Base-by-base conservation (phyloP, 2,888 invertebrate species). In the Unio pictorum region DNA sequence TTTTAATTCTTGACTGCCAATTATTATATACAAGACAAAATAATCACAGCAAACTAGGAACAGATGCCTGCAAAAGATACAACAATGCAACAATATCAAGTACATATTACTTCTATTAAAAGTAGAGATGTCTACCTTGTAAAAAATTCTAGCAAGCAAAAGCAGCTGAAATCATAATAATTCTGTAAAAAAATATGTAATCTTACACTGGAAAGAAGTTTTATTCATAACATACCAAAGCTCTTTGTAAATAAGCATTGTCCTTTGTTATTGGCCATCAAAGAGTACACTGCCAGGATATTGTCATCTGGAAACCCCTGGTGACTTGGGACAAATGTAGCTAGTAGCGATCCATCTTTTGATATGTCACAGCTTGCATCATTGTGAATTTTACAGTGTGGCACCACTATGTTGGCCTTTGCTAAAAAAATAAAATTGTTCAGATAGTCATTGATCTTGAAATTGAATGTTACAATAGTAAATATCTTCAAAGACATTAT, bases 291-390 rank as follows among this genome's bases (percentile, higher is more conserved):
- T 66, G 95, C 95, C 94, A 95, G 92, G 90, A 94, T 93, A 74
- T 94, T 94, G 77, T 94, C 93, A 28, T 93, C 93, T 85, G 94
- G 91, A 63, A 94, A 92, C 57, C 93, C 93, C 11, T 94, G 80
- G 65, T 86, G 84, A 68, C 84, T 93, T 1, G 95, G 95, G 45
- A 95, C 91, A 74, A 95, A 91, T 1, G 95, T 94, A 11, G 95
- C 95, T 74, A 96, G 90, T 68, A 95, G 91, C 54, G 93, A 92
- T 26, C 95, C 95, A 88, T 95, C 95, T 72, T 93, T 93, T 18
- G 95, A 95, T 82, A 96, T 94, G 87, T 95, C 95, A 79, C 95
- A 94, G 87, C 95, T 95, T 54, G 95, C 95, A 86, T 96, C 95
- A 87, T 95, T 96, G 90, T 95, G 95, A 74, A 96, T 94, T 87